These are phyloP conservation scores for Ophiodon elongatus DNA, from an alignment of 2,113 vertebrate species.

Conservation along the genomic window DNA sequence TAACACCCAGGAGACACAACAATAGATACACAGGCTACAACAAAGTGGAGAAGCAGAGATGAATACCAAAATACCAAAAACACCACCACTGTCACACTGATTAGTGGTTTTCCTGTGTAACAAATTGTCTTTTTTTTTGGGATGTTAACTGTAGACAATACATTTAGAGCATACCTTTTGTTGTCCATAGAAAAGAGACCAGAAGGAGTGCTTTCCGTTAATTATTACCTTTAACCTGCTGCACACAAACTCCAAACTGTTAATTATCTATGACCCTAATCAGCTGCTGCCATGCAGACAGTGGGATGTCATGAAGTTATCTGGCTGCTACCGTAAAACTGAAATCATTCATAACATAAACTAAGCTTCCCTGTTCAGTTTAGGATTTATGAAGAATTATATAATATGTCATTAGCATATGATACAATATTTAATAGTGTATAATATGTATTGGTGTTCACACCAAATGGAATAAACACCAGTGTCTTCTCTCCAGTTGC, in stretches of 20 bases:
- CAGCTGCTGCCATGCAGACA: background rate
- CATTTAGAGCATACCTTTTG: background rate
- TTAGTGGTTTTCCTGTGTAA: background rate
- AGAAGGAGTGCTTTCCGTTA: background rate
- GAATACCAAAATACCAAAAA: constrained; percentile 26
- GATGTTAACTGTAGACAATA: background rate
- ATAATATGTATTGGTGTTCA: background rate
- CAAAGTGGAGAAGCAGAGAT: constrained; percentile 29
- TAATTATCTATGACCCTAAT: background rate
- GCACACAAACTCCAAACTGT: background rate
- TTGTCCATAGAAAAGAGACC: background rate
- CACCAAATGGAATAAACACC: background rate
- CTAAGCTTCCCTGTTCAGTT: too few relatives aligned
- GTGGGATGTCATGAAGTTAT: background rate
- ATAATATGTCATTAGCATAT: background rate
- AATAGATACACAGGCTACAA: constrained; percentile 54
- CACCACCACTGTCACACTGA: background rate
- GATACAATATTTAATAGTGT: background rate
- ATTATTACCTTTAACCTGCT: background rate
- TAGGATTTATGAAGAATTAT: background rate
- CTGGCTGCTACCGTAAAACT: background rate
- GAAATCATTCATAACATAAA: background rate
- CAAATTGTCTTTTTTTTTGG: background rate
- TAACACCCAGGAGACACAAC: constrained; percentile 68
- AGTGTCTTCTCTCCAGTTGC: constrained; percentile 24